These are phyloP conservation scores for Shargacucullia verbasci DNA, from an alignment of 2,888 invertebrate species.

Conservation along the genomic window DNA sequence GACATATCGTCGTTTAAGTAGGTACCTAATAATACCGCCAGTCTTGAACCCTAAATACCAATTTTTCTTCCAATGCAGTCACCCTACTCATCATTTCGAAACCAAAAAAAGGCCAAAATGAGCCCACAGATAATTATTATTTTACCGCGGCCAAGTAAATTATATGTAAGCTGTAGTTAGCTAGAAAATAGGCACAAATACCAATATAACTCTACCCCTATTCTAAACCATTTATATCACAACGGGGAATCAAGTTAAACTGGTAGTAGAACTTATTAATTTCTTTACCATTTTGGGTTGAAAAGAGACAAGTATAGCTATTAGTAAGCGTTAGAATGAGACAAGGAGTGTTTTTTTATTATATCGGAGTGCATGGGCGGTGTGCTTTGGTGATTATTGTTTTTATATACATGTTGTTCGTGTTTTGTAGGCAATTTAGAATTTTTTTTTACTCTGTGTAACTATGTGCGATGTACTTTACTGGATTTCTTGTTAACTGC, in stretches of 20 bases:
- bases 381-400: conserved; percentile 77
- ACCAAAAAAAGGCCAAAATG: conserved; percentile 72
- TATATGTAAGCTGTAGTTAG: conserved; percentile 63
- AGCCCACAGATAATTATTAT: conserved; percentile 81
- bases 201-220: conserved; percentile 18
- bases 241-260: conserved; percentile 55
- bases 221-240: not conserved
- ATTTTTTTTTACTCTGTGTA: conserved; percentile 9
- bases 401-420: conserved; percentile 67
- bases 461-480: not conserved
- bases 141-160: conserved; percentile 80
- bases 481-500: conserved; percentile 11
- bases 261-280: conserved; percentile 76
- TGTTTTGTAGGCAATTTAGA: conserved; percentile 28
- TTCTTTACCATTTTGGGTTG: conserved; percentile 66
- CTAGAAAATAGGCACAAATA: conserved; percentile 51
- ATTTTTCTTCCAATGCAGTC: conserved; percentile 37
- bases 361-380: conserved; percentile 72
- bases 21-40: too few species aligned
- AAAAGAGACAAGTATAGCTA: conserved; percentile 65
- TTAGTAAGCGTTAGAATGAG: conserved; percentile 70
- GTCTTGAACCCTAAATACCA: not conserved
- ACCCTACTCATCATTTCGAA: conserved; percentile 68
- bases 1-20: too few species aligned
- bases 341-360: conserved; percentile 64